Evolutionary conservation across 2,113 vertebrate species (phyloP), one percentile per base, ranked within the genome.

Genomic region (Myrmecophaga tridactyla): DNA sequence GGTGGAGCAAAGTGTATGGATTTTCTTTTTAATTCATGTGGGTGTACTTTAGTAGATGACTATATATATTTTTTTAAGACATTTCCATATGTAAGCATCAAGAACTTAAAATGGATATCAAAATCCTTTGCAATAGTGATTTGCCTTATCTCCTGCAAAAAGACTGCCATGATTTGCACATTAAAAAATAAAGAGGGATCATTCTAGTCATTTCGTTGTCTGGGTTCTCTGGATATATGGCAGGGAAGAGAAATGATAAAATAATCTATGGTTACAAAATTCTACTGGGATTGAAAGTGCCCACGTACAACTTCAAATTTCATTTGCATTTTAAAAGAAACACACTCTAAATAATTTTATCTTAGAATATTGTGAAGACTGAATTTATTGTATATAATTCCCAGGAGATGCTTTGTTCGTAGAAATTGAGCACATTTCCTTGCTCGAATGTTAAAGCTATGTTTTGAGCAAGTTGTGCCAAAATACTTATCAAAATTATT

Each of bases 281-380:
- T 90, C 94, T 36, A 48, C 46, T 13, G 73, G 88, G 77, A 80
- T 48, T 51, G 12, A 90, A 88, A 67, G 10, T 87, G 82, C 41
- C 88, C 86, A 53, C 20, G 53, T 72, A 91, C 78, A 96, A 82
- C 60, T 94, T 96, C 69, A 88, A 84, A 84, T 97, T 89, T 82
- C 23, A 96, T 96, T 96, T 95, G 86, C 86, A 92, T 96, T 83
- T 94, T 96, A 90, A 96, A 96, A 96, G 94, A 89, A 89, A 39
- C 46, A 95, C 65, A 91, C 36, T 94, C 83, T 93, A 77, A 96
- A 94, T 96, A 90, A 97, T 96, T 97, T 95, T 96, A 65, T 89
- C 86, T 94, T 92, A 12, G 21, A 97, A 94, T 75, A 86, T 92
- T 96, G 78, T 80, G 95, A 95, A 87, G 76, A 25, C 27, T 83